Base-by-base conservation (phyloP, 2,888 invertebrate species). In the Troides oblongomaculatus region DNA sequence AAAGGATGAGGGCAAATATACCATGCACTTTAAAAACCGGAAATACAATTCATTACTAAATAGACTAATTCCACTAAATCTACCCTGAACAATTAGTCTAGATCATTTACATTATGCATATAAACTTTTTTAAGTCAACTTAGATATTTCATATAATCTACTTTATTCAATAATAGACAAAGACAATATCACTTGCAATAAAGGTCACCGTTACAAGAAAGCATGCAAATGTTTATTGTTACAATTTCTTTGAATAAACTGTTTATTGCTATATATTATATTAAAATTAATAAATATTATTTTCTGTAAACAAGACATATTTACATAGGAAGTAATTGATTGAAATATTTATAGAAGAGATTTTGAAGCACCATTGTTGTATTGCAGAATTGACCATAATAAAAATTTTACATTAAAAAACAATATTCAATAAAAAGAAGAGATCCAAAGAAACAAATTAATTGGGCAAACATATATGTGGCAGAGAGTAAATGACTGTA, bases 321-420 rank as follows among this genome's bases (percentile, higher is more conserved):
- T 53, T 53, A 53, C 53, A 53, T 53, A 53, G 6, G 53, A 53
- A 14, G 6, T 53, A 17, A 18, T 53, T 5, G n/a, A 53, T 18
- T 53, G 6, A 17, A 14, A 53, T 53, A 53, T 53, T 53, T 18
- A 17, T 18, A 53, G 53, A 53, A 53, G 53, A 18, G 39, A 23
- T 25, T 58, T 43, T 7, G 39, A 64, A 60, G 66, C 66, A 61
- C 66, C 14, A 62, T n/a, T 62, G 1, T 59, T n/a, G 53, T 60
- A 60, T 60, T 60, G 50, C 25, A 25, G 17, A 59, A 59, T 39
- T 39, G 39, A 39, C 39, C 39, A 39, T 8, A 39, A 39, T 8
- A 39, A 39, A 10, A 39, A 39, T 39, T 4, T 10, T 39, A 39
- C 10, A 10, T 39, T 39, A 39, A 7, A 39, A 39, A 10, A 10